A percentile compares a stretch with the other conserved stretches of the same genome.
These are phyloP conservation scores for Ferrisia virgata DNA, from an alignment of 2,888 invertebrate genomes.

Conservation along the genomic window DNA sequence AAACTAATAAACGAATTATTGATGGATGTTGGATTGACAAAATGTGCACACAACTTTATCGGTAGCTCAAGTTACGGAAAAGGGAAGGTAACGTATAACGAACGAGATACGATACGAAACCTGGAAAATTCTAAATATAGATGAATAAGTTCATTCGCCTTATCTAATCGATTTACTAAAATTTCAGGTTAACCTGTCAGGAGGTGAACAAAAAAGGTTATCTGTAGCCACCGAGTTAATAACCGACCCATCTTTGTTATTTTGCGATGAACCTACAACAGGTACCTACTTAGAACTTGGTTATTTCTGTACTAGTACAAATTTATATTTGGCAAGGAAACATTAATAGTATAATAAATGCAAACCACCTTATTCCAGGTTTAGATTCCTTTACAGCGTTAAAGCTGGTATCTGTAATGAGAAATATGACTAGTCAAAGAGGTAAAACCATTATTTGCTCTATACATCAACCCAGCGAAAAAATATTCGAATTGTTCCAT, in stretches of 20 bases:
- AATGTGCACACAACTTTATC: constrained; percentile 72
- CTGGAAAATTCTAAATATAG: neutral
- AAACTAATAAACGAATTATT: constrained; percentile 68
- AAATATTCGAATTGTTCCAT: constrained; percentile 45
- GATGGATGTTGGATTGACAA: constrained; percentile 67
- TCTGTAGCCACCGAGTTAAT: constrained; percentile 89
- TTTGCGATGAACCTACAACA: constrained; percentile 95
- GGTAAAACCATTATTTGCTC: constrained; percentile 47
- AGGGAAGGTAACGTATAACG: constrained; percentile 46
- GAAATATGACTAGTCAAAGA: constrained; percentile 62
- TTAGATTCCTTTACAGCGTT: constrained; percentile 89
- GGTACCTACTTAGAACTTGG: constrained; percentile 55
- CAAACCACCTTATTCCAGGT: too few species aligned
- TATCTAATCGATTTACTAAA: neutral
- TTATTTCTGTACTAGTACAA: neutral
- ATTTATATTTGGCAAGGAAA: neutral
- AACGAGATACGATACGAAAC: too few species aligned
- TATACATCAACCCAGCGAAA: constrained; percentile 47
- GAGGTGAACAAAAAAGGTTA: constrained; percentile 88
- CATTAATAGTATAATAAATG: too few species aligned
- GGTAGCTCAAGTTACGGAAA: constrained; percentile 58
- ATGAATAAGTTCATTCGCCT: neutral
- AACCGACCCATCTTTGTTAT: constrained; percentile 85
- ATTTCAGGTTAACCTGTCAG: constrained; percentile 65
- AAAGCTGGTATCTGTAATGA: constrained; percentile 71